These are phyloP conservation scores for Hydropsyche betteni DNA, from an alignment of 2,888 invertebrate genomes.

Conservation along the genomic window DNA sequence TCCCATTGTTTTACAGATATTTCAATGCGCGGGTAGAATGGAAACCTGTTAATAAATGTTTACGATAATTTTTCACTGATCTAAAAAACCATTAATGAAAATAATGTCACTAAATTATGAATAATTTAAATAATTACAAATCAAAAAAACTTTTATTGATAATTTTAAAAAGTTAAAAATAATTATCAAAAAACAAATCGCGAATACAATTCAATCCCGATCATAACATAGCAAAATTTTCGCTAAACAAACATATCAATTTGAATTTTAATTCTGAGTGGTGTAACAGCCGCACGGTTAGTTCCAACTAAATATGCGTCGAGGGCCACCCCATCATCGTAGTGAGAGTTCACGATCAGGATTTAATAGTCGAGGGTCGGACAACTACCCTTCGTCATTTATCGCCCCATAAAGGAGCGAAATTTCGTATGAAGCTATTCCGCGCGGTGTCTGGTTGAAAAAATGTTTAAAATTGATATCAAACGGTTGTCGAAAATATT, in stretches of 20 bases:
- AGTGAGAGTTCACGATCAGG: constrained; percentile 36
- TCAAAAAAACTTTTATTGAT: too few relatives aligned
- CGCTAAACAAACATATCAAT: constrained; percentile 14
- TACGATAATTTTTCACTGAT: neutral
- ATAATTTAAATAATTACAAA: neutral
- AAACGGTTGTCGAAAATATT: too few relatives aligned
- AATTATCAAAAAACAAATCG: neutral
- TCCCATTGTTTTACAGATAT: constrained; percentile 19
- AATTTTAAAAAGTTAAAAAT: neutral
- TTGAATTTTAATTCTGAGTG: constrained; percentile 20
- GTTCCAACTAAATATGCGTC: constrained; percentile 25
- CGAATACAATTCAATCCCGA: neutral
- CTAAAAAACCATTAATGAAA: constrained; percentile 11
- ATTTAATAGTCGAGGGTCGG: constrained; percentile 46
- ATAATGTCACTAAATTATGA: neutral
- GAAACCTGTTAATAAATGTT: constrained; percentile 6
- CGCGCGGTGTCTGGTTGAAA: neutral
- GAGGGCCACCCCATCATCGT: constrained; percentile 34
- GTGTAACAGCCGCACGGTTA: constrained; percentile 16
- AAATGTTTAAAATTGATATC: too few relatives aligned
- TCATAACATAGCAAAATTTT: neutral
- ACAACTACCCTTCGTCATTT: constrained; percentile 39
- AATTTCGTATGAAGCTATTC: constrained; percentile 5
- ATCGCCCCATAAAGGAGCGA: constrained; percentile 46
- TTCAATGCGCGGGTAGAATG: constrained; percentile 9